A percentile compares a stretch with the other conserved stretches of the same genome.
phyloP scores from a whole-genome alignment of 1,140 invertebrate genomes.

The Caenorhabditis brenneri region DNA sequence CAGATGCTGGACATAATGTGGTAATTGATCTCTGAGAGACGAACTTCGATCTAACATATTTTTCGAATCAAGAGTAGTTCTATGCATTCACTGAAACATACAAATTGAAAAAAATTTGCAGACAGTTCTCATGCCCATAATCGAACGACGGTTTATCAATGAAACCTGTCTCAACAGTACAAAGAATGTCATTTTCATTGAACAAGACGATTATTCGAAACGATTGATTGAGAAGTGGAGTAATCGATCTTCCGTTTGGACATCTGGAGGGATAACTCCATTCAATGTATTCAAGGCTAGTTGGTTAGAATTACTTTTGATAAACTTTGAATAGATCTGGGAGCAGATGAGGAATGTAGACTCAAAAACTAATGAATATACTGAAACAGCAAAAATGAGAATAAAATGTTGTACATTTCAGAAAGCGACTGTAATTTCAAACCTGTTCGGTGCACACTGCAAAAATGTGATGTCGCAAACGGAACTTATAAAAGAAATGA shows the following conservation, averaged over 20 bases:
- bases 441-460: not conserved
- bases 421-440: not conserved
- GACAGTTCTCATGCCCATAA: not conserved
- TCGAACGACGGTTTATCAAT: not conserved
- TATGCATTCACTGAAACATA: no score
- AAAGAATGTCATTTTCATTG: not conserved
- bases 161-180: not conserved
- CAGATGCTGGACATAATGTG: constrained; percentile 24
- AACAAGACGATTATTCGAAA: not conserved
- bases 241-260: not conserved
- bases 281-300: not conserved
- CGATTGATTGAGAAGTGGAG: not conserved
- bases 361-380: no score
- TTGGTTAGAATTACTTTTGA: no score
- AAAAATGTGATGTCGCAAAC: not conserved
- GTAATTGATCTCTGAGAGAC: no score
- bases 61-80: no score
- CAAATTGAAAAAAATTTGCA: not conserved
- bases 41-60: no score
- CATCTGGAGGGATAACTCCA: not conserved
- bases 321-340: no score
- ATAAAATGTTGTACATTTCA: no score
- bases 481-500: not conserved
- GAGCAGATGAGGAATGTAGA: no score
- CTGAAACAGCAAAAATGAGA: no score